Percentiles rank a stretch among this genome's conserved stretches.
These are phyloP conservation scores for Lysandra bellargus DNA, from an alignment of 2,888 invertebrate genomes.

Conservation along the genomic window DNA sequence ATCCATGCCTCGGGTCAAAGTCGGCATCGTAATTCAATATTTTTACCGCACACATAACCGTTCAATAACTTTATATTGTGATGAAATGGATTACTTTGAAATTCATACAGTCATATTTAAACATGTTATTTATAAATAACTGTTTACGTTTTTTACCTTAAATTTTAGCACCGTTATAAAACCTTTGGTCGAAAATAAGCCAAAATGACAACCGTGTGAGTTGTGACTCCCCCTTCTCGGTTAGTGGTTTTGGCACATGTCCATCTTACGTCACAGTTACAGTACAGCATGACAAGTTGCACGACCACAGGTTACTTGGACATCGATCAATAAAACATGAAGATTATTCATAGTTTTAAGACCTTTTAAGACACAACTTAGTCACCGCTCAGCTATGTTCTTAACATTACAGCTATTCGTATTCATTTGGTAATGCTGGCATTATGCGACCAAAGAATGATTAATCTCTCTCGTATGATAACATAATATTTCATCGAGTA, in stretches of 20 bases:
- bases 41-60: not conserved
- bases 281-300: constrained; percentile 1
- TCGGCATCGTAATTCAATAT: not conserved
- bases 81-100: not conserved
- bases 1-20: not conserved
- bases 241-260: constrained; percentile 12
- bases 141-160: not conserved
- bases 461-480: constrained; percentile 4
- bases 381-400: not conserved
- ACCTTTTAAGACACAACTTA: not conserved
- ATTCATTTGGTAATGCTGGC: not conserved
- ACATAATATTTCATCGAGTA: constrained; percentile 14
- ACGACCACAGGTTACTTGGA: not conserved
- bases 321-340: constrained; percentile 9
- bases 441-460: not conserved
- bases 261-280: constrained; percentile 18
- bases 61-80: not conserved
- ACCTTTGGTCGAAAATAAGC: not conserved
- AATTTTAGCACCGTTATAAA: not conserved
- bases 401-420: not conserved
- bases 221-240: not conserved
- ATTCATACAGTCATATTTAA: not conserved
- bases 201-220: not conserved
- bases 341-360: not conserved
- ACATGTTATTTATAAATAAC: not conserved